Evolutionary conservation across 1,140 invertebrate genomes (phyloP).

Genomic region (Nasonia vitripennis): DNA sequence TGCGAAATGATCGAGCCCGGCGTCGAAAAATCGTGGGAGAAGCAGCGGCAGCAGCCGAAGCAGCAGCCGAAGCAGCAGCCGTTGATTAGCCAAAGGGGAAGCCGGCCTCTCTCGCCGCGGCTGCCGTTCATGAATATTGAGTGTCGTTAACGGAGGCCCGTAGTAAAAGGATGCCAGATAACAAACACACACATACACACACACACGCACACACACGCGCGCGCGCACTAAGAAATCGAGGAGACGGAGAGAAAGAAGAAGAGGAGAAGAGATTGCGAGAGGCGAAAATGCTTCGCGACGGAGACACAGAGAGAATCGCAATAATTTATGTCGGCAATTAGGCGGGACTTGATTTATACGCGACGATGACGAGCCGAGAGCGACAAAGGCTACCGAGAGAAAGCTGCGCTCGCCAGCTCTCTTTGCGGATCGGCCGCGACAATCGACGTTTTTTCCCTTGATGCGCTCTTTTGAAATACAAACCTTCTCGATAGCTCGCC

Average conservation of each 20-base stretch:
- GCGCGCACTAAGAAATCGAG: neutral
- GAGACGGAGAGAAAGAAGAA: constrained; percentile 34
- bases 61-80: neutral
- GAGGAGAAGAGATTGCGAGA: constrained; percentile 18
- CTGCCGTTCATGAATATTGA: constrained; percentile 48
- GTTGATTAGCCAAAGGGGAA: constrained; percentile 45
- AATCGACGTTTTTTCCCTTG: neutral
- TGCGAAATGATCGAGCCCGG: neutral
- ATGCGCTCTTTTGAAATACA: neutral
- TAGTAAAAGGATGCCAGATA: constrained; percentile 38
- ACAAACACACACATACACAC: neutral
- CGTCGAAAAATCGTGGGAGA: constrained; percentile 32
- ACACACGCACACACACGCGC: neutral
- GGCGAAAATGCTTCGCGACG: constrained; percentile 40
- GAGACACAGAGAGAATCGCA: constrained; percentile 39
- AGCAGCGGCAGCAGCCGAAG: neutral
- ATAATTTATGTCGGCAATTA: constrained; percentile 55
- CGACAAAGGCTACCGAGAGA: constrained; percentile 17
- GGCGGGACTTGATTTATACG: constrained; percentile 51
- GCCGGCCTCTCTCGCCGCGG: neutral
- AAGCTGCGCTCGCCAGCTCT: neutral
- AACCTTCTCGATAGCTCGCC: no score
- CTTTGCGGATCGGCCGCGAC: neutral
- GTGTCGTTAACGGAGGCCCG: constrained; percentile 32
- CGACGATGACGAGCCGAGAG: constrained; percentile 43